Evolutionary conservation across 2,113 vertebrate genomes (phyloP), one percentile per base, ranked within the genome.

Genomic region (Bombycilla garrulus): DNA sequence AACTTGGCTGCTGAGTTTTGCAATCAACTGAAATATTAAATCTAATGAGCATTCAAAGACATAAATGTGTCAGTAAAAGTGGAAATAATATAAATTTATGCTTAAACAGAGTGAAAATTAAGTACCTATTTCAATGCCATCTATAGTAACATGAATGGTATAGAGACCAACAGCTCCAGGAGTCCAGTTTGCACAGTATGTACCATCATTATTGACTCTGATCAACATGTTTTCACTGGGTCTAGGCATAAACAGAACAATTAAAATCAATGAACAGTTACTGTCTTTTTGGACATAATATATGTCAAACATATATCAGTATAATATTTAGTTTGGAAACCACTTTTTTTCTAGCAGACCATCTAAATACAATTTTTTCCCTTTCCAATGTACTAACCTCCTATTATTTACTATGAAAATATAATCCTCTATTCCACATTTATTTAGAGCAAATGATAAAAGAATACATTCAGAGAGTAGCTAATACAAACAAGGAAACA

Each of bases 221-320:
- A 99, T 99, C 85, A 99, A 97, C 99, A 99, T 99, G 95, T 99
- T 99, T 97, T 99, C 99, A 97, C 99, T 99, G 86, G 99, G 99
- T 93, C 99, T 99, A 97, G 92, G 86, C 47, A 80, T 77, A 94
- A 93, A 94, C 18, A 87, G 89, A 81, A 87, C 21, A 64, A 93
- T 36, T 50, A 9, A 60, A 84, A 92, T 42, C 38, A 81, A 73
- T 64, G 74, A 86, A 62, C 73, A 86, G 33, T 60, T 48, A 81
- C 3, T 78, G 33, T 64, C 18, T 19, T 48, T 11, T 91, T 67
- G 53, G 28, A 91, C 40, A 85, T 44, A 6, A 36, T 20, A 12
- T 42, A 36, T 22, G 11, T 33, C 24, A 64, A 35, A 42, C 20
- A 60, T 18, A 36, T 31, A 67, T 44, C 36, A 67, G 7, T 8